These are phyloP conservation scores for Agrilus planipennis DNA, from an alignment of 1,140 invertebrate species.

Conservation along the genomic window DNA sequence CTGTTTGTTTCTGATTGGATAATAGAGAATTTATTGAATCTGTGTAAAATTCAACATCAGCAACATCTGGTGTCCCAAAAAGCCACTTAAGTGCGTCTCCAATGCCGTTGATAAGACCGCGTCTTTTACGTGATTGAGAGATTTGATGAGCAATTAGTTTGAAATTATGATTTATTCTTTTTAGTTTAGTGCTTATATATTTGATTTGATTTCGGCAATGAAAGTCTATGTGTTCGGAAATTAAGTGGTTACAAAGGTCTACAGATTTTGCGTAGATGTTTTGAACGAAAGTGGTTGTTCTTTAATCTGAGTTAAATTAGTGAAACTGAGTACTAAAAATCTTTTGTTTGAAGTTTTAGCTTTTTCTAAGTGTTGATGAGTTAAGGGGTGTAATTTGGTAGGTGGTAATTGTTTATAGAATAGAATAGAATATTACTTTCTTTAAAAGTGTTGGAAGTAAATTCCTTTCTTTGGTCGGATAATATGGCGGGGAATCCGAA, in stretches of 20 bases:
- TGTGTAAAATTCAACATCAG: slow-evolving; percentile 16
- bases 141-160: slow-evolving; percentile 1
- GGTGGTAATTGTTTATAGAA: slow-evolving; percentile 21
- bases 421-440: slow-evolving; percentile 25
- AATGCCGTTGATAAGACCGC: slow-evolving; percentile 19
- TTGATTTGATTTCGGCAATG: slow-evolving; percentile 6
- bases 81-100: slow-evolving; percentile 19
- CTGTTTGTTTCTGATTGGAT: slow-evolving; percentile 14
- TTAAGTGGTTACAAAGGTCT: too few species aligned
- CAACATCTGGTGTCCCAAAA: slow-evolving; percentile 18
- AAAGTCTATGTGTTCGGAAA: too few species aligned
- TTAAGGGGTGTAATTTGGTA: too few species aligned
- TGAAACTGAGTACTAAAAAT: too few species aligned
- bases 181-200: slow-evolving; percentile 8
- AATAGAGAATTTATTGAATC: slow-evolving; percentile 14
- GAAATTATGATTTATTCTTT: slow-evolving; percentile 6
- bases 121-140: slow-evolving; percentile 10
- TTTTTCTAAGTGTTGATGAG: too few species aligned
- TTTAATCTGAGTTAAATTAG: too few species aligned
- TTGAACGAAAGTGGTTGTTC: too few species aligned
- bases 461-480: slow-evolving; percentile 29
- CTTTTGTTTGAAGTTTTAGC: too few species aligned
- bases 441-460: slow-evolving; percentile 25
- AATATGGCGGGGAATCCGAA: slow-evolving; percentile 23
- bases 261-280: too few species aligned